Evolutionary conservation across 2,888 invertebrate genomes (phyloP).

Genomic region (Cecidostiba fungosa): DNA sequence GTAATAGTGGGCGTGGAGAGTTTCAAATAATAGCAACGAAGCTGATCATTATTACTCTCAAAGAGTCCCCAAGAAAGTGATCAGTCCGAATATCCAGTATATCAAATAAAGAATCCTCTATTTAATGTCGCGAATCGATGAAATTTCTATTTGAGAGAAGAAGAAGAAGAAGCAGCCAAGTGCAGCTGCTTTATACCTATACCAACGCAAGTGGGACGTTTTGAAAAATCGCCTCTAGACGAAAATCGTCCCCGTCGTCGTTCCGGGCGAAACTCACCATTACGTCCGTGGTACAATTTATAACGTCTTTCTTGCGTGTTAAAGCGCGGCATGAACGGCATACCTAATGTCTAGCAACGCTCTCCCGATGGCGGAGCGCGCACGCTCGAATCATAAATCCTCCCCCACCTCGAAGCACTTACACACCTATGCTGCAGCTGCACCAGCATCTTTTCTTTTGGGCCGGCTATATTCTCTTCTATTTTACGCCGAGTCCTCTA

Average conservation of each 20-base stretch:
- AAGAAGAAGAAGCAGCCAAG: too few species aligned
- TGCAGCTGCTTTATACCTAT: too few species aligned
- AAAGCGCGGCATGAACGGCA: constrained; percentile 73
- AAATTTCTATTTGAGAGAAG: constrained; percentile 35
- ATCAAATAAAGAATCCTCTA: neutral
- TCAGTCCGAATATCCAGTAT: too few species aligned
- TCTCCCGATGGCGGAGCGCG: constrained; percentile 66
- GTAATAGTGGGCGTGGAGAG: neutral
- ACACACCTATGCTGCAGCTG: constrained; percentile 43
- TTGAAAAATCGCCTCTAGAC: constrained; percentile 52
- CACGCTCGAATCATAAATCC: constrained; percentile 74
- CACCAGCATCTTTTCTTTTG: constrained; percentile 50
- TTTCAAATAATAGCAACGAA: too few species aligned
- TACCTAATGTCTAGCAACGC: constrained; percentile 70
- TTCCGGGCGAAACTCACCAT: constrained; percentile 66
- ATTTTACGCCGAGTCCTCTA: constrained; percentile 54
- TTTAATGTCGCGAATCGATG: constrained; percentile 37
- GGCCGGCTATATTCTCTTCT: neutral
- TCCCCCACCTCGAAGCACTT: constrained; percentile 29
- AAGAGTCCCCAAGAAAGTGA: too few species aligned
- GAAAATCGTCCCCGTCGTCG: constrained; percentile 36
- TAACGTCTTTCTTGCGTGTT: constrained; percentile 75
- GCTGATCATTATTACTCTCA: too few species aligned
- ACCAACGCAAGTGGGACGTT: constrained; percentile 30
- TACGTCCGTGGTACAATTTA: constrained; percentile 74